These are phyloP conservation scores for Phortica magna DNA, from an alignment of 2,888 invertebrate genomes.

Conservation along the genomic window DNA sequence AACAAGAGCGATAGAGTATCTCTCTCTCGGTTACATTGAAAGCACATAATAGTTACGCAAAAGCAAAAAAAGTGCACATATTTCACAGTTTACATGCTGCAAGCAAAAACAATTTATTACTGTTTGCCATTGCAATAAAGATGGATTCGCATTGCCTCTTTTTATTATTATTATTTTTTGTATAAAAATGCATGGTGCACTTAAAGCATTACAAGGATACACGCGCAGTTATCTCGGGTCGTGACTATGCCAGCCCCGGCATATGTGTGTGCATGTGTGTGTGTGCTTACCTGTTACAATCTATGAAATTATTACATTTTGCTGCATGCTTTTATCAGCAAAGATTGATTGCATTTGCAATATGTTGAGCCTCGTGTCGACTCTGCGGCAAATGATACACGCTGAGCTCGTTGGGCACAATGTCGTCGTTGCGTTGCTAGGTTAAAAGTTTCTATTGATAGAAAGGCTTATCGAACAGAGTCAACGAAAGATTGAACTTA, in stretches of 20 bases:
- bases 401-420: no score
- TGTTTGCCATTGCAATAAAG: background rate
- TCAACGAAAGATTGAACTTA: no score
- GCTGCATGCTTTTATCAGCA: conserved; percentile 56
- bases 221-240: background rate
- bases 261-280: background rate
- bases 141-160: background rate
- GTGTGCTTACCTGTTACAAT: conserved; percentile 1
- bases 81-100: background rate
- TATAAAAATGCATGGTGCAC: background rate
- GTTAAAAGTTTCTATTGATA: no score
- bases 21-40: no score
- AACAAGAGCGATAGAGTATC: no score
- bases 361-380: no score
- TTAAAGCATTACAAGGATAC: background rate
- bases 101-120: background rate
- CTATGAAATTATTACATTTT: conserved; percentile 58
- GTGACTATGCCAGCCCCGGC: background rate
- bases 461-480: no score
- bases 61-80: background rate
- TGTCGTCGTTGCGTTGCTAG: no score
- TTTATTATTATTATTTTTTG: no score
- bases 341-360: conserved; percentile 60
- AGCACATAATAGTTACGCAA: no score
- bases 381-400: no score